phyloP scores from a whole-genome alignment of 2,113 vertebrate genomes.

The Alexandromys fortis region DNA sequence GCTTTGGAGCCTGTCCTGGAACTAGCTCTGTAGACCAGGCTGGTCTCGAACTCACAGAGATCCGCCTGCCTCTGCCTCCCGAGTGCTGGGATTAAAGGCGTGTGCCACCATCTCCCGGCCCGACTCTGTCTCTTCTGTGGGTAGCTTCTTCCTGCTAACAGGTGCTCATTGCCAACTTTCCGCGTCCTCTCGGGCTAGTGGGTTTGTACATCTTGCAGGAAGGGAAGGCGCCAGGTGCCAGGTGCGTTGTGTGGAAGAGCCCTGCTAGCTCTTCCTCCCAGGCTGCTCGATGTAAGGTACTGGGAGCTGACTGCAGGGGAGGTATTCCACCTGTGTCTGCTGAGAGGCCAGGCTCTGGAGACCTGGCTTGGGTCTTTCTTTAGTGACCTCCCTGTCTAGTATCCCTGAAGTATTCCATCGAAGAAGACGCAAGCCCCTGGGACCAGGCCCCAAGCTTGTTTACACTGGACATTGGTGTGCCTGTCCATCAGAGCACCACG shows the following conservation, averaged over 20 bases:
- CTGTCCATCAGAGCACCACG: not conserved
- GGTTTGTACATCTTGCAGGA: no score
- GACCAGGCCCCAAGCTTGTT: not conserved
- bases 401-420: not conserved
- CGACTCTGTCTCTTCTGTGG: not conserved
- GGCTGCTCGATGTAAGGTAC: not conserved
- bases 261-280: not conserved
- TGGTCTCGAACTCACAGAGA: no score
- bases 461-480: rapidly evolving
- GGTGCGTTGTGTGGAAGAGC: not conserved
- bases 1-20: no score
- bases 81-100: no score
- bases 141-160: not conserved
- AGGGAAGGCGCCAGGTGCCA: no score
- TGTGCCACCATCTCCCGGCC: no score
- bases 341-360: not conserved
- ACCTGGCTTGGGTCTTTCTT: not conserved
- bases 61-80: no score
- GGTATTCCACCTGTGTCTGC: no score
- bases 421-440: not conserved
- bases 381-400: not conserved
- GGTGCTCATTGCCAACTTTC: no score
- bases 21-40: no score
- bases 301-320: not conserved
- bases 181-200: not conserved